A percentile compares a stretch with the other conserved stretches of the same genome.
Evolutionary conservation across 2,797 vertebrate genomes (phyloP).

Genomic region (Micrastur ruficollis): DNA sequence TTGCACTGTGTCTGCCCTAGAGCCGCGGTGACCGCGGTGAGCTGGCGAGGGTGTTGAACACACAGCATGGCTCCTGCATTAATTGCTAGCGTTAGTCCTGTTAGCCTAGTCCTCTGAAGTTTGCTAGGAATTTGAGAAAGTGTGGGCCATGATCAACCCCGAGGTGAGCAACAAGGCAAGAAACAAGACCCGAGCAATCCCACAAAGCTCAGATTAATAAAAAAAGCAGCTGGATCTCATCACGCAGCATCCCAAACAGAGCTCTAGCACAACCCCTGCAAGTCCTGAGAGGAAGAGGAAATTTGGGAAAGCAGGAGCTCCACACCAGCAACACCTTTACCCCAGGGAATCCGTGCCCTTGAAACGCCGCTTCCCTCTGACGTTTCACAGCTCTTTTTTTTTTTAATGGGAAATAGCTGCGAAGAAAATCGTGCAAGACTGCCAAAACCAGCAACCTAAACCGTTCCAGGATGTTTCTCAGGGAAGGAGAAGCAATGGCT

Average conservation of each 20-base stretch:
- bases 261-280: not conserved
- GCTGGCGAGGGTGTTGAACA: not conserved
- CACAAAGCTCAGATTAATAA: not conserved
- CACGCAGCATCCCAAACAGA: accelerated
- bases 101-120: not conserved
- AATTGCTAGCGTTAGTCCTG: accelerated
- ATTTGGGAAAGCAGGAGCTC: not conserved
- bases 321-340: not conserved
- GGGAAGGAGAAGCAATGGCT: not conserved
- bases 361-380: not conserved
- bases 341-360: not conserved
- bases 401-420: not conserved
- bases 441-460: not conserved
- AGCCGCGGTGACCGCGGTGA: not conserved
- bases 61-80: accelerated
- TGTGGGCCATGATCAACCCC: not conserved
- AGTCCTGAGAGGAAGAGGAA: not conserved
- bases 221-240: not conserved
- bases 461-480: accelerated
- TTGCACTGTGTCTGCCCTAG: not conserved
- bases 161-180: not conserved
- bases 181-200: not conserved
- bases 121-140: not conserved
- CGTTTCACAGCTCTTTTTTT: not conserved
- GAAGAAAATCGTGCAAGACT: not conserved